These are phyloP conservation scores for Micoletzkya japonica DNA, from an alignment of 2,888 invertebrate genomes.

Conservation along the genomic window DNA sequence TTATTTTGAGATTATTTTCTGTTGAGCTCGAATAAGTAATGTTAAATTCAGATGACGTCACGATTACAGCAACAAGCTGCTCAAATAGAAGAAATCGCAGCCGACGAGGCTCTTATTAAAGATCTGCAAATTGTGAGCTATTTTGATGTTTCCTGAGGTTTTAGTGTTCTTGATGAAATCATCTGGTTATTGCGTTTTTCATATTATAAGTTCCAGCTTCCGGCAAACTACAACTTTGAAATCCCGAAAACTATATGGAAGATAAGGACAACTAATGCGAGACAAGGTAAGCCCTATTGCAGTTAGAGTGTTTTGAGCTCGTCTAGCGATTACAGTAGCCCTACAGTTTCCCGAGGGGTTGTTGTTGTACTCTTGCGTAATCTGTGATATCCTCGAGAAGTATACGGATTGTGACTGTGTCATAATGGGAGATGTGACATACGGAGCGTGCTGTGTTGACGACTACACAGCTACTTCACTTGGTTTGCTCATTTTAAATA, in stretches of 20 bases:
- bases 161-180: background rate
- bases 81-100: slow-evolving; percentile 47
- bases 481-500: slow-evolving; percentile 62
- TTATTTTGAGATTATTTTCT: no score
- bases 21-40: no score
- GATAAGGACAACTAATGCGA: slow-evolving; percentile 80
- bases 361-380: slow-evolving; percentile 85
- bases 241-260: slow-evolving; percentile 96
- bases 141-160: background rate
- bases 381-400: slow-evolving; percentile 85
- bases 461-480: slow-evolving; percentile 90
- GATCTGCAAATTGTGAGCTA: slow-evolving; percentile 36
- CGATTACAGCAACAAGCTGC: no score
- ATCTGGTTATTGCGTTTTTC: background rate
- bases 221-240: slow-evolving; percentile 96
- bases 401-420: slow-evolving; percentile 74
- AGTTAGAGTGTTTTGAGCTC: background rate
- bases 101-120: slow-evolving; percentile 42
- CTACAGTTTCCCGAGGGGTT: slow-evolving; percentile 95
- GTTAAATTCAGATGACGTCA: no score
- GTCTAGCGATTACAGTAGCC: slow-evolving; percentile 72
- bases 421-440: slow-evolving; percentile 98
- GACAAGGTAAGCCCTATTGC: slow-evolving; percentile 68
- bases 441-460: slow-evolving; percentile 98
- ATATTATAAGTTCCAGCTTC: slow-evolving; percentile 70